phyloP scores from a whole-genome alignment of 2,888 invertebrate genomes.

The Spodoptera littoralis region DNA sequence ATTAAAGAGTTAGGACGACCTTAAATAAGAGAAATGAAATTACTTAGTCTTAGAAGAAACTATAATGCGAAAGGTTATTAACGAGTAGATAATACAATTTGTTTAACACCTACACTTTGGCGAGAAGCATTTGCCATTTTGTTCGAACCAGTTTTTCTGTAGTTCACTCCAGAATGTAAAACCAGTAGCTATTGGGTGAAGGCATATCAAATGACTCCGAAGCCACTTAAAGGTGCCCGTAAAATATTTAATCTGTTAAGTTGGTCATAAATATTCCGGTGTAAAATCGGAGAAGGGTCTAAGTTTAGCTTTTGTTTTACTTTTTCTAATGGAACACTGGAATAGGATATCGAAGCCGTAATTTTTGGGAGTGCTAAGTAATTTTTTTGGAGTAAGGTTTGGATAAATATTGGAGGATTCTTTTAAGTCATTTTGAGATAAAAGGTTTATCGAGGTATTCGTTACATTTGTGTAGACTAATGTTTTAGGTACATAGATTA shows the following conservation, averaged over 20 bases:
- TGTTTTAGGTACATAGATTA: too few species aligned
- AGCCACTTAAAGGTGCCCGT: conserved; percentile 56
- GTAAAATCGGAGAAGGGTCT: conserved; percentile 52
- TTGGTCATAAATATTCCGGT: conserved; percentile 57
- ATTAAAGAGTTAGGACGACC: too few species aligned
- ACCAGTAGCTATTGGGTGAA: conserved; percentile 58
- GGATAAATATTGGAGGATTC: background rate
- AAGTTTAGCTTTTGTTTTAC: conserved; percentile 43
- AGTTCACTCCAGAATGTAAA: background rate
- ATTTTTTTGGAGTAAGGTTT: background rate
- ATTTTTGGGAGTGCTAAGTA: conserved; percentile 16
- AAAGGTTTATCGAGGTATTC: too few species aligned
- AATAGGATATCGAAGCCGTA: conserved; percentile 37
- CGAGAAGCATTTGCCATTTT: background rate
- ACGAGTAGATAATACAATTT: too few species aligned
- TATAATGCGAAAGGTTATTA: too few species aligned
- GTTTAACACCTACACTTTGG: too few species aligned
- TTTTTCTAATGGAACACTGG: conserved; percentile 38
- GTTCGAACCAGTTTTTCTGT: conserved; percentile 18
- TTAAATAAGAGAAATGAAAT: too few species aligned
- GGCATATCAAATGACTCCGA: conserved; percentile 60
- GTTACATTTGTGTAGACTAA: too few species aligned
- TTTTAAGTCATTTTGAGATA: too few species aligned
- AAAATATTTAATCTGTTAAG: conserved; percentile 63
- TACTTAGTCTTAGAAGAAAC: too few species aligned